These are phyloP conservation scores for Sylvicapra grimmia DNA, from an alignment of 2,113 vertebrate species.

Conservation along the genomic window DNA sequence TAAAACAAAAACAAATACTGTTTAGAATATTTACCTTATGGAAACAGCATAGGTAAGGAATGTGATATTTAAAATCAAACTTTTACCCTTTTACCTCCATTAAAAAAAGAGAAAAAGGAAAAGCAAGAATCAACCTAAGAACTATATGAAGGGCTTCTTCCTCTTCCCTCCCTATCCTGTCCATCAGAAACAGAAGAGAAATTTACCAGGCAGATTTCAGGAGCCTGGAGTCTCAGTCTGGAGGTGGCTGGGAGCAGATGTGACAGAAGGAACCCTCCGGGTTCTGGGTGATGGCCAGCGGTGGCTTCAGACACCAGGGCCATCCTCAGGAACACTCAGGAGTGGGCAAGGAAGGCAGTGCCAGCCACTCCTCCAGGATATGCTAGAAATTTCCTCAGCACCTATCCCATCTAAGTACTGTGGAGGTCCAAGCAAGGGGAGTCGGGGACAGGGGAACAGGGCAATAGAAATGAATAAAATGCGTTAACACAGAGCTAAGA, in stretches of 20 bases:
- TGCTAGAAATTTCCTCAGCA: background rate
- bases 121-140: background rate
- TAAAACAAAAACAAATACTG: background rate
- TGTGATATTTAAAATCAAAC: background rate
- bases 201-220: background rate
- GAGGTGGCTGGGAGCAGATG: background rate
- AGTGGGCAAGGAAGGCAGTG: background rate
- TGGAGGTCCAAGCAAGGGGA: background rate
- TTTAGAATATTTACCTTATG: background rate
- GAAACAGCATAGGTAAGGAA: background rate
- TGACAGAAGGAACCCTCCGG: background rate
- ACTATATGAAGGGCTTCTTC: background rate
- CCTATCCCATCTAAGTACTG: background rate
- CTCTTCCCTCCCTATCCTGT: too few relatives aligned
- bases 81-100: background rate
- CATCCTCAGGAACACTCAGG: background rate
- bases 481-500: background rate
- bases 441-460: background rate
- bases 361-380: background rate
- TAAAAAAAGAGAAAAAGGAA: background rate
- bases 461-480: background rate
- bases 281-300: background rate
- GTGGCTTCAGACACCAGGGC: background rate
- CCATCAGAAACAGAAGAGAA: background rate
- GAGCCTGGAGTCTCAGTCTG: background rate